These are phyloP conservation scores for Paracanthobrama guichenoti DNA, from an alignment of 2,113 vertebrate genomes.

Conservation along the genomic window DNA sequence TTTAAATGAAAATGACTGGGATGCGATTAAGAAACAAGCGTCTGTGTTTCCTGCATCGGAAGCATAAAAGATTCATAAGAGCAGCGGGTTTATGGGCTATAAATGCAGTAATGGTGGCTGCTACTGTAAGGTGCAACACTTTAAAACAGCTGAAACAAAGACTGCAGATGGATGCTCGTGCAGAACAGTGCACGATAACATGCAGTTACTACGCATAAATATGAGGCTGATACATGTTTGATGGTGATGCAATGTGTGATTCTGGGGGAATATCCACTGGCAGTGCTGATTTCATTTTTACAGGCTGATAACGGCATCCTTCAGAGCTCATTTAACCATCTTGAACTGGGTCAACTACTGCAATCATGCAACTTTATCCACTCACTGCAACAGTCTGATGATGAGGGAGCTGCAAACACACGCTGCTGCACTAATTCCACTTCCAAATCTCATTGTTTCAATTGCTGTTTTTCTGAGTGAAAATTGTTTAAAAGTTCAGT, in stretches of 20 bases:
- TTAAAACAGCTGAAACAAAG: background rate
- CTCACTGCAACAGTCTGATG: background rate
- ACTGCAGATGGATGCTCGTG: background rate
- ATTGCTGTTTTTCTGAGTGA: no score
- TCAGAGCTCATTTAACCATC: slow-evolving; percentile 16
- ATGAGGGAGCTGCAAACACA: background rate
- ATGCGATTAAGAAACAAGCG: slow-evolving; percentile 11
- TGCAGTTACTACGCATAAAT: background rate
- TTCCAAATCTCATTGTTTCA: no score
- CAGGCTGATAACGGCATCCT: background rate
- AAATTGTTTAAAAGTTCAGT: no score
- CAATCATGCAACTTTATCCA: slow-evolving; percentile 18
- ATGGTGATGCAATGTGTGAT: slow-evolving; percentile 3
- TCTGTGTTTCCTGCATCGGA: background rate
- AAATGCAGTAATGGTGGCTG: slow-evolving; percentile 7
- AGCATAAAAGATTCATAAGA: slow-evolving; percentile 30
- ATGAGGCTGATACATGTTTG: background rate
- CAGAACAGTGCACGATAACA: background rate
- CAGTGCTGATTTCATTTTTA: background rate
- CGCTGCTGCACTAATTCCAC: background rate
- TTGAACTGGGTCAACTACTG: slow-evolving; percentile 13
- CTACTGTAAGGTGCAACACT: slow-evolving; percentile 15
- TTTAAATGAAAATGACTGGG: background rate
- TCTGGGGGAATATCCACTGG: background rate
- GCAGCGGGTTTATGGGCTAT: slow-evolving; percentile 18